A percentile compares a stretch with the other conserved stretches of the same genome.
phyloP scores from a whole-genome alignment of 2,888 invertebrate species.

The Adelognathus sp. region DNA sequence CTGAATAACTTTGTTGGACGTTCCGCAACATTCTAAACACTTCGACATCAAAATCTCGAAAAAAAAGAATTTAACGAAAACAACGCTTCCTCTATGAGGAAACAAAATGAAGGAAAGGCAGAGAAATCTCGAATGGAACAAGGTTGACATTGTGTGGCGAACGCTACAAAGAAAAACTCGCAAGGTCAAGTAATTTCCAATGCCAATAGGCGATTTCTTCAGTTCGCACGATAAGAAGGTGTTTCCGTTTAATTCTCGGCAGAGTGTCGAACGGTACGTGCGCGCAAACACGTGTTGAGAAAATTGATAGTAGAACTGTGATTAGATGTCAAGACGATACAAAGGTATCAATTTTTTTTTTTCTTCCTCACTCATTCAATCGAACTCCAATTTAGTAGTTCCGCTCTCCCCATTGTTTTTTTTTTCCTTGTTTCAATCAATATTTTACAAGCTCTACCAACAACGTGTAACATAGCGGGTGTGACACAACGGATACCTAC shows the following conservation, averaged over 20 bases:
- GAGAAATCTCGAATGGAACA: too few relatives aligned
- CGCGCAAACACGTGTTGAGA: neutral
- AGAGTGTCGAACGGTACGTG: neutral
- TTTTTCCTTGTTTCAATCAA: neutral
- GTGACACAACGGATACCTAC: conserved; percentile 37
- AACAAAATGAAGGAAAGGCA: too few relatives aligned
- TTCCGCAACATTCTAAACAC: neutral
- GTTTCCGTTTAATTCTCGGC: neutral
- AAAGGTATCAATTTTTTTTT: neutral
- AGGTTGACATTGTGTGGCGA: neutral
- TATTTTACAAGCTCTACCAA: neutral
- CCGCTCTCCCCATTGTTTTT: neutral
- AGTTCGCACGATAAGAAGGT: neutral
- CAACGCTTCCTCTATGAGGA: too few relatives aligned
- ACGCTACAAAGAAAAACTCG: too few relatives aligned
- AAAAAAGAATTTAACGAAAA: too few relatives aligned
- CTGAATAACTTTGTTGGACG: neutral
- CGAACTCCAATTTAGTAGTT: neutral
- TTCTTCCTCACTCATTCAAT: neutral
- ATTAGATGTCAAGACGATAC: neutral
- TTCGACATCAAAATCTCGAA: too few relatives aligned
- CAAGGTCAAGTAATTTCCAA: conserved; percentile 7
- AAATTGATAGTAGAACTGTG: neutral
- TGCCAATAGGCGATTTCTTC: neutral
- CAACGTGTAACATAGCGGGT: neutral